phyloP scores from a whole-genome alignment of 2,797 vertebrate species.

The Podarcis siculus region DNA sequence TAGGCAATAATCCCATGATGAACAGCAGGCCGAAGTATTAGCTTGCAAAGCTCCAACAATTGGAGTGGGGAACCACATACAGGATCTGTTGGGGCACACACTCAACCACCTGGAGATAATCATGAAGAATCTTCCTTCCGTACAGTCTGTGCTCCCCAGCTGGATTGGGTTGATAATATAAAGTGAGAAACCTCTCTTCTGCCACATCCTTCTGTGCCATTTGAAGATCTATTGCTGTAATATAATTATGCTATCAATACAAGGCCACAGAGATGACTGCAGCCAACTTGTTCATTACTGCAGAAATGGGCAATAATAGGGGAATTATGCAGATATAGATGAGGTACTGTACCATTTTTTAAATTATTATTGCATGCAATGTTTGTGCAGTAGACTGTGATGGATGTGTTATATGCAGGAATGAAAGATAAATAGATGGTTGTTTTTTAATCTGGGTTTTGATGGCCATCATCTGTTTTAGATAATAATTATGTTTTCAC shows the following conservation, averaged over 20 bases:
- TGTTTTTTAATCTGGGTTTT: background rate
- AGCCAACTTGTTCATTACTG: background rate
- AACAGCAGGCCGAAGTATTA: too few species aligned
- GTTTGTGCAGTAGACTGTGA: background rate
- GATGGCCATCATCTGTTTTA: background rate
- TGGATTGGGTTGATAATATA: background rate
- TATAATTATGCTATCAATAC: background rate
- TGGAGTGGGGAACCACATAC: background rate
- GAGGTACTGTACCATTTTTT: background rate
- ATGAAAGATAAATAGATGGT: constrained; percentile 1
- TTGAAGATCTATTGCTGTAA: background rate
- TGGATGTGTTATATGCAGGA: background rate
- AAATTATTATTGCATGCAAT: background rate
- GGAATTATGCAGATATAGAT: background rate
- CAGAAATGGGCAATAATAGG: background rate
- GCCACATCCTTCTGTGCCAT: background rate
- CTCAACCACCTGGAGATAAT: background rate
- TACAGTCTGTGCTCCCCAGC: background rate
- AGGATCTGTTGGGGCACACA: background rate
- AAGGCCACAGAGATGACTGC: background rate
- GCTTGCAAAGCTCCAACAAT: background rate
- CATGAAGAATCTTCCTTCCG: background rate
- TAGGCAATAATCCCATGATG: too few species aligned
- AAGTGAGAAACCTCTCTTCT: background rate
- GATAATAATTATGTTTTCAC: background rate